A percentile compares a stretch with the other conserved stretches of the same genome.
Evolutionary conservation across 2,888 invertebrate genomes (phyloP).

Genomic region (Atrina japonica): DNA sequence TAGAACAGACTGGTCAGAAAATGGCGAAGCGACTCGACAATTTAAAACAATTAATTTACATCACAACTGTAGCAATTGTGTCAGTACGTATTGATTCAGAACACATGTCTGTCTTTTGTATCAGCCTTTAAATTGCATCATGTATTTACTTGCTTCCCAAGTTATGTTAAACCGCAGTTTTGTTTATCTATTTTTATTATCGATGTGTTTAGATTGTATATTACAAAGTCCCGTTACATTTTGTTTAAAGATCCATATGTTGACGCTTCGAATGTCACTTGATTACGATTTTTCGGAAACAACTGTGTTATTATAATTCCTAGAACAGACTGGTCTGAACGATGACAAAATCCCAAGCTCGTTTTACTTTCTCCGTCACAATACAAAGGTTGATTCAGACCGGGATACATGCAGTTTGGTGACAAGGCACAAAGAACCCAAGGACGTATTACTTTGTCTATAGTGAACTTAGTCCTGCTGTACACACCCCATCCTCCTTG

Average conservation of each 20-base stretch:
- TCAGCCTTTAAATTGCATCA: too few species aligned
- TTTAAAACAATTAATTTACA: too few species aligned
- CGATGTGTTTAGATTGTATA: too few species aligned
- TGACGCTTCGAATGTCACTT: background rate
- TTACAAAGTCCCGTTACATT: too few species aligned
- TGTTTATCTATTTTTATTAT: too few species aligned
- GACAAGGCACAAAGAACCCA: conserved; percentile 15
- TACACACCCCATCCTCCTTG: background rate
- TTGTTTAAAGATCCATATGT: background rate
- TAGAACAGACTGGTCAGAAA: conserved; percentile 12
- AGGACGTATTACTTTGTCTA: background rate
- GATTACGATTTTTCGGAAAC: background rate
- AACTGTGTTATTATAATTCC: conserved; percentile 11
- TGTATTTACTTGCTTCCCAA: too few species aligned
- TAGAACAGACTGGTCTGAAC: conserved; percentile 13
- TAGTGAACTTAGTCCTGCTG: background rate
- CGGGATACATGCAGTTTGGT: conserved; percentile 17
- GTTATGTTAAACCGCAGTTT: too few species aligned
- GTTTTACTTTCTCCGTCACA: background rate
- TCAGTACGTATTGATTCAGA: too few species aligned
- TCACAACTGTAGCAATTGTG: too few species aligned
- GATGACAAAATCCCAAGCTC: background rate
- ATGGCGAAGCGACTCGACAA: too few species aligned
- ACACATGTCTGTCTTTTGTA: too few species aligned
- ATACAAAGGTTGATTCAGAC: background rate